Percentiles rank a stretch among this genome's conserved stretches.
Conservation (phyloP, 1,140 invertebrate species). For the Akabosia matsudoensis region DNA sequence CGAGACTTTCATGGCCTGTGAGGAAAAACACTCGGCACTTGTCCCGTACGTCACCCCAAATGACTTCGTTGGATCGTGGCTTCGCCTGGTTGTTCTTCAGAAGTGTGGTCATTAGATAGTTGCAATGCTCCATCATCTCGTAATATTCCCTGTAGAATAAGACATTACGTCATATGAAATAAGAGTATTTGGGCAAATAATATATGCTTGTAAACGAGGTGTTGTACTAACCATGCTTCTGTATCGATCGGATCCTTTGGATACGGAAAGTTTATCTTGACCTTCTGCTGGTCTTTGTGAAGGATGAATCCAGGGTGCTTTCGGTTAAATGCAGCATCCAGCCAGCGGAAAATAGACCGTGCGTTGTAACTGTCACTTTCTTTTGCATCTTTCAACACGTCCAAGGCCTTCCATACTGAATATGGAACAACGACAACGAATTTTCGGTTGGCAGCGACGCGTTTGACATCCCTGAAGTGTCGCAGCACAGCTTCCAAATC, state of each 20-base stretch:
- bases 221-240: conserved; percentile 1
- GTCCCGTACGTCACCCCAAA: conserved; percentile 42
- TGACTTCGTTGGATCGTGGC: conserved; percentile 25
- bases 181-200: too few relatives aligned
- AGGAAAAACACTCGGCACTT: conserved; percentile 40
- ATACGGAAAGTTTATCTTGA: not conserved
- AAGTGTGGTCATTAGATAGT: conserved; percentile 22
- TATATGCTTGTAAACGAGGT: too few relatives aligned
- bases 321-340: conserved; percentile 26
- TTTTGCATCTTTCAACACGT: conserved; percentile 35
- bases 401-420: conserved; percentile 33
- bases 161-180: too few relatives aligned
- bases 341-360: conserved; percentile 29
- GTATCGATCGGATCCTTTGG: not conserved
- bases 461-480: conserved; percentile 30
- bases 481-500: conserved; percentile 39
- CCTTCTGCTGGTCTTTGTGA: not conserved
- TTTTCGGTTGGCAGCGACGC: conserved; percentile 31
- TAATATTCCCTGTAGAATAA: conserved; percentile 42
- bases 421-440: conserved; percentile 39
- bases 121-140: conserved; percentile 40
- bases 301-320: conserved; percentile 30
- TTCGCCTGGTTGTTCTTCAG: conserved; percentile 3
- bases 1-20: conserved; percentile 35
- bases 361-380: conserved; percentile 33